Conservation (phyloP, 92 coral and sea anemone genomes). For the Meandrina meandrites region DNA sequence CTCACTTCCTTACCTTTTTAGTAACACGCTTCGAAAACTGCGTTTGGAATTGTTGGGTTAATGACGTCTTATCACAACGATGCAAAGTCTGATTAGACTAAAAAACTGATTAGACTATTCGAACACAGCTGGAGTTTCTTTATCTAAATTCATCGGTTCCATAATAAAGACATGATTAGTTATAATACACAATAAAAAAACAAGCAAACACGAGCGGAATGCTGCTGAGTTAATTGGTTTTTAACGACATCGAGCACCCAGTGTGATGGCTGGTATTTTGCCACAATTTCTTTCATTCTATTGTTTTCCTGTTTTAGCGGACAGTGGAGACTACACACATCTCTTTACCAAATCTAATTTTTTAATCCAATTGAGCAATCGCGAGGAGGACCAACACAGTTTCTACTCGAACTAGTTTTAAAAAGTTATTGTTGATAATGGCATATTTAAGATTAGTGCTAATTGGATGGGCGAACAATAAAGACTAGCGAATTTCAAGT, state of each 20-base stretch:
- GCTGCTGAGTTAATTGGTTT: slow-evolving; percentile 11
- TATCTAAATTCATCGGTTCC: background rate
- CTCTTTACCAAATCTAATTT: background rate
- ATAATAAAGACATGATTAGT: background rate
- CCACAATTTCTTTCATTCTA: background rate
- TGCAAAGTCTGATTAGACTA: background rate
- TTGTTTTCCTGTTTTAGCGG: background rate
- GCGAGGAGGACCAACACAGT: background rate
- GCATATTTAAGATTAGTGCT: background rate
- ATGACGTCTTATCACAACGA: background rate
- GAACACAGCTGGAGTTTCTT: background rate
- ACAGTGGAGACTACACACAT: background rate
- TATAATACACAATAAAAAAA: background rate
- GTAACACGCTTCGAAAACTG: background rate
- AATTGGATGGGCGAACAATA: background rate
- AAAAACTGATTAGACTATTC: no score
- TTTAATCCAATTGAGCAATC: background rate
- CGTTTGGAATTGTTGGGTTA: background rate
- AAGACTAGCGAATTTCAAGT: background rate
- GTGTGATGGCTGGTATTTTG: background rate
- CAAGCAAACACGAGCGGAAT: background rate
- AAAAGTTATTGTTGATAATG: background rate
- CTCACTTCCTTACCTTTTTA: background rate
- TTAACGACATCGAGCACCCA: background rate
- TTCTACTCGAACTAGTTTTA: background rate